Conservation (phyloP, 1,140 invertebrate genomes). For the Probaryconus sp. region DNA sequence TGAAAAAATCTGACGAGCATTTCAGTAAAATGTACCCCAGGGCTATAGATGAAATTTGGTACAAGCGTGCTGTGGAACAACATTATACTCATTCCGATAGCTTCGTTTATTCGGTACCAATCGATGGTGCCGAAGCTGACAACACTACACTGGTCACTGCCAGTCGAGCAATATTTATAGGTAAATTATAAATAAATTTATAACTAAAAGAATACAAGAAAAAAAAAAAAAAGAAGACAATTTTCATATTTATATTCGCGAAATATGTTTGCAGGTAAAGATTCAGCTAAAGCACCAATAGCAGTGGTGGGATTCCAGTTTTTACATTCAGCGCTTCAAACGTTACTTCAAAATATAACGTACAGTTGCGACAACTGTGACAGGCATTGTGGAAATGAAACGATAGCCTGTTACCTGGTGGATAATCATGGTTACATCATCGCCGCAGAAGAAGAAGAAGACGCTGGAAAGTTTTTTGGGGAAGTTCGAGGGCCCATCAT, state of each 20-base stretch:
- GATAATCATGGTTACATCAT: slow-evolving; percentile 94
- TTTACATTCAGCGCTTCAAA: slow-evolving; percentile 85
- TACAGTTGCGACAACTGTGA: slow-evolving; percentile 80
- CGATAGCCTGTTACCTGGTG: slow-evolving; percentile 90
- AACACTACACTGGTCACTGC: slow-evolving; percentile 89
- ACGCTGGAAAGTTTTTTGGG: slow-evolving; percentile 93
- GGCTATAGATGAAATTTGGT: slow-evolving; percentile 96
- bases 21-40: slow-evolving; percentile 74
- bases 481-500: slow-evolving; percentile 88
- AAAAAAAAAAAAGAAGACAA: not conserved
- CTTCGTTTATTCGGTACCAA: slow-evolving; percentile 93
- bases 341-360: slow-evolving; percentile 89
- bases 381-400: slow-evolving; percentile 84
- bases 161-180: slow-evolving; percentile 90
- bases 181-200: slow-evolving; percentile 57
- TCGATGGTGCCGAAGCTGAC: slow-evolving; percentile 82
- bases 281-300: slow-evolving; percentile 83
- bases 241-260: no score
- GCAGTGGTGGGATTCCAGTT: slow-evolving; percentile 96
- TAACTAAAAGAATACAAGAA: not conserved
- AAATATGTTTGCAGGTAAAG: slow-evolving; percentile 78
- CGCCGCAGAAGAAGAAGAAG: slow-evolving; percentile 84
- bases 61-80: slow-evolving; percentile 94
- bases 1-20: slow-evolving; percentile 63
- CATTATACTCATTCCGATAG: slow-evolving; percentile 87